Percentiles rank a stretch among this genome's conserved stretches.
Evolutionary conservation across 2,113 vertebrate species (phyloP).

Genomic region (Jaculus jaculus): DNA sequence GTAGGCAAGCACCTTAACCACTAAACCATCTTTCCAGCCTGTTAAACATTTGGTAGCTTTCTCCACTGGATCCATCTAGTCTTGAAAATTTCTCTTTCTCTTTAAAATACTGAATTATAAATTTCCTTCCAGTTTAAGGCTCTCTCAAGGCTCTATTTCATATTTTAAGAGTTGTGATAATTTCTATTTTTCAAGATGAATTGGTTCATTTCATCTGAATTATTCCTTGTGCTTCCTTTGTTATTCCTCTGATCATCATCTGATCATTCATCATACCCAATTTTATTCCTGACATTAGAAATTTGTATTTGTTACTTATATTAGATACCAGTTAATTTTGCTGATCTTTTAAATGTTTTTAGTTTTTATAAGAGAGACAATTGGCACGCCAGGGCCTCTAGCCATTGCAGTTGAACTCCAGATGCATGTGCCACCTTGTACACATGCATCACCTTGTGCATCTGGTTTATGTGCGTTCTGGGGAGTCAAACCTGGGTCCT

Average conservation of each 20-base stretch:
- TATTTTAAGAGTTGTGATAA: not conserved
- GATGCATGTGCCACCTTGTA: no score
- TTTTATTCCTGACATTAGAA: constrained; percentile 3
- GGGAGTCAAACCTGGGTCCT: no score
- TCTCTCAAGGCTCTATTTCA: not conserved
- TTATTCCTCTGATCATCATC: not conserved
- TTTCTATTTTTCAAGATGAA: constrained; percentile 25
- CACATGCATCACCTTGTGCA: no score
- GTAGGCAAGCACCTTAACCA: no score
- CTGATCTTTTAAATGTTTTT: not conserved
- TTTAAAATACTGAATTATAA: constrained; percentile 20
- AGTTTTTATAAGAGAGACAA: no score
- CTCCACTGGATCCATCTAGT: not conserved
- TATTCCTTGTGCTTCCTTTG: not conserved
- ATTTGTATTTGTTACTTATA: not conserved
- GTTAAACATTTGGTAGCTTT: constrained; percentile 34
- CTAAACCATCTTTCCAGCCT: no score
- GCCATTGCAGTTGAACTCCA: no score
- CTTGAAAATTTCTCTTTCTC: not conserved
- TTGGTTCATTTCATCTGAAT: not conserved
- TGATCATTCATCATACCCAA: not conserved
- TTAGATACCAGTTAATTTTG: not conserved
- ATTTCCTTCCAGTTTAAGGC: not conserved
- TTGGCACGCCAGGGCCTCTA: no score
- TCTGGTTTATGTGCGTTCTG: no score